Evolutionary conservation across 2,797 vertebrate genomes (phyloP).

Genomic region (Onychomys leucogaster): DNA sequence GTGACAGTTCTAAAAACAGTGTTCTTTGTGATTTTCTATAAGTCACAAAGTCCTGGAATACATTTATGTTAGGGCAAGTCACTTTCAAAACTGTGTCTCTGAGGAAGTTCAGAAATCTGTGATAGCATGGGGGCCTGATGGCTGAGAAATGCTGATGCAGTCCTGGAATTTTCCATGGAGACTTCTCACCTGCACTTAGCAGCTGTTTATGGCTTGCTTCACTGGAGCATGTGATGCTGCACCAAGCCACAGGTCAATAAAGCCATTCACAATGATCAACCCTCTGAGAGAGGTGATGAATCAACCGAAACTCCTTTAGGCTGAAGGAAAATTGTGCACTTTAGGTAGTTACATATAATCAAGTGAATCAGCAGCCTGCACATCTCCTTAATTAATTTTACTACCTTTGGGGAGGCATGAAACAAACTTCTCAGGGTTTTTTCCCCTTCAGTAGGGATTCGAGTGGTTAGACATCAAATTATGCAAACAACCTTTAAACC

Average conservation of each 20-base stretch:
- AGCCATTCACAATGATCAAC: slow-evolving; percentile 82
- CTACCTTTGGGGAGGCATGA: slow-evolving; percentile 18
- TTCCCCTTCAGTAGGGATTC: background rate
- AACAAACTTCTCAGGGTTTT: slow-evolving; percentile 54
- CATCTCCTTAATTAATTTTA: slow-evolving; percentile 73
- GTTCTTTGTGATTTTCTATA: background rate
- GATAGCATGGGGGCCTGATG: background rate
- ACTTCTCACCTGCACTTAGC: slow-evolving; percentile 75
- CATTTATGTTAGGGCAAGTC: background rate
- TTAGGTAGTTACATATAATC: slow-evolving; percentile 56
- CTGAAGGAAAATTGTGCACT: slow-evolving; percentile 61
- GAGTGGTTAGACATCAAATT: background rate
- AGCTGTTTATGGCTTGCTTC: slow-evolving; percentile 77
- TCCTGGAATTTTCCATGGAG: slow-evolving; percentile 43
- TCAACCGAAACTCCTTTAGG: slow-evolving; percentile 67
- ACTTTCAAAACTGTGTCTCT: slow-evolving; percentile 49
- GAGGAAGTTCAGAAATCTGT: slow-evolving; percentile 53
- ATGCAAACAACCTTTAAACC: background rate
- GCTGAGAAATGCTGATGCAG: slow-evolving; percentile 56
- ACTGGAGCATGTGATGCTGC: slow-evolving; percentile 77
- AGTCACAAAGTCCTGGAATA: background rate
- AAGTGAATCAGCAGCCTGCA: slow-evolving; percentile 59
- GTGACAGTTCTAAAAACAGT: background rate
- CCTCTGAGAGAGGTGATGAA: slow-evolving; percentile 72
- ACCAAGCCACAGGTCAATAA: slow-evolving; percentile 82